Base-by-base conservation (phyloP, 2,113 vertebrate species). In the Hymenochirus boettgeri region DNA sequence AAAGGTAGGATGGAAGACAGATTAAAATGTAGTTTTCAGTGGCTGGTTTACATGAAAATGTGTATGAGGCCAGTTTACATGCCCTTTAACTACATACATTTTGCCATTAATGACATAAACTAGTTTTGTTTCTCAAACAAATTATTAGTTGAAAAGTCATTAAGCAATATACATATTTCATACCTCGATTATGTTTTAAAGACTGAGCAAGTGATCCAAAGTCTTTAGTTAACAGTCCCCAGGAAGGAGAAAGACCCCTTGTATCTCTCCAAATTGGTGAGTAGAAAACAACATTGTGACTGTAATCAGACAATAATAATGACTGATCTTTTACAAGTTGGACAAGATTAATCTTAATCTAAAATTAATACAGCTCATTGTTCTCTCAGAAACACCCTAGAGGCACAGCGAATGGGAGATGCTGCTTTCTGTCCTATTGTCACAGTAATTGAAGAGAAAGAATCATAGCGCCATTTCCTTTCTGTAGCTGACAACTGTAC, bases 271-370 rank as follows among this genome's bases (percentile, higher is more conserved):
- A 50, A 57, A 57, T 57, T 19, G 42, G 54, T 57, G 63, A 48
- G 53, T 65, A 18, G 39, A 57, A 65, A 57, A 57, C 54, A 65
- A 50, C 61, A 26, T 55, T 55, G 29, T 66, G 55, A 66, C 58
- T 66, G 55, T 66, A 66, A 58, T 58, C 64, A 66, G 64, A 66
- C 55, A 66, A 58, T 35, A 66, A 58, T 66, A 66, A 51, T 51
- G 64, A 50, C 64, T 27, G 64, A 50, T 50, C 54, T 58, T 51
- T 46, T 21, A n/a, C 35, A 23, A 37, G 46, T 24, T 27, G 64
- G 55, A 33, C 64, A 48, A 29, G 55, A 58, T 66, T 66, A 66
- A 55, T 21, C 22, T 58, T 66, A 66, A 66, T 58, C 64, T 66
- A 66, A 66, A 66, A 66, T 66, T 66, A 66, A 58, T 66, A 51